Base-by-base conservation (phyloP, 2,888 invertebrate genomes). In the Mongoloraphidia duomilia region DNA sequence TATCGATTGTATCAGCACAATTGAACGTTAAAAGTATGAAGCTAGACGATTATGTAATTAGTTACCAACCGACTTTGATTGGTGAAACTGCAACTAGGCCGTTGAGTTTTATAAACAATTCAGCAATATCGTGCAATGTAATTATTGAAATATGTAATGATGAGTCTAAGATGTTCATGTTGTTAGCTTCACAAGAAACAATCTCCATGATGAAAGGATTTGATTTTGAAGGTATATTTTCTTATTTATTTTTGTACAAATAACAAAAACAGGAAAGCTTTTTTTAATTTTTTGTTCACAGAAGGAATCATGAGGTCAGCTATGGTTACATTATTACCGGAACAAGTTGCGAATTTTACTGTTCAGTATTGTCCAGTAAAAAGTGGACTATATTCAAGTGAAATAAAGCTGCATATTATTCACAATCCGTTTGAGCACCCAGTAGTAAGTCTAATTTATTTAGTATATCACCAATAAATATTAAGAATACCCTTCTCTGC, bases 391-490 rank as follows among this genome's bases (percentile, higher is more conserved):
- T 55, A 58, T 36, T 49, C 56, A 1, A 59, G 60, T 9, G 52
- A 56, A 43, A 56, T 77, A 39, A 67, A 67, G 35, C 54, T 77
- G 26, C 65, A 67, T 37, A 68, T 73, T 4, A 60, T 68, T 10
- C 70, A 75, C 56, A 79, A 79, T 64, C 76, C 76, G 41, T 76
- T 73, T 56, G 77, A 78, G 55, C 68, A 70, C 50, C 61, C 69
- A n/a, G 63, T 63, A 34, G 65, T 65, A 58, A 56, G 46, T 57
- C 45, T 34, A 34, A 34, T 12, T 9, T 3, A 26, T n/a, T n/a
- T n/a, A n/a, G n/a, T n/a, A n/a, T n/a, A n/a, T n/a, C n/a, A n/a
- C n/a, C n/a, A n/a, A n/a, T n/a, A n/a, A n/a, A n/a, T n/a, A n/a
- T n/a, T n/a, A n/a, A n/a, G n/a, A n/a, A n/a, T n/a, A n/a, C n/a